Base-by-base conservation (phyloP, 2,113 vertebrate genomes). In the Gorsachius goisagi region DNA sequence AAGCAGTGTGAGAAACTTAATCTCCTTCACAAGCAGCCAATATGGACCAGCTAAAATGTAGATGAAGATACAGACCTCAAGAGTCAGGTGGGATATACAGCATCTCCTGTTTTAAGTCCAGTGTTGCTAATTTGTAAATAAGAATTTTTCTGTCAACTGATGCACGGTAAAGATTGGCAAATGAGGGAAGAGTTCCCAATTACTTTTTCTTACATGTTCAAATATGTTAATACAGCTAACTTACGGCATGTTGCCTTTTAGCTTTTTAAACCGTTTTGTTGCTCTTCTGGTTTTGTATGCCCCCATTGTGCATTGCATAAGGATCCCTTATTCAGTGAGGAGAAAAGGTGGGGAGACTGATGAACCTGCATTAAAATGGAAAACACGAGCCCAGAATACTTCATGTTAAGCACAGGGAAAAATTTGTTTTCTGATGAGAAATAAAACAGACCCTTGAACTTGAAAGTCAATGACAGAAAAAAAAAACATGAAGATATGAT, bases 401-500 rank as follows among this genome's bases (percentile, higher is more conserved):
- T 96, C 68, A 66, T 82, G 56, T 83, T 92, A 95, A 94, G 79
- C 55, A 81, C 0, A 59, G 74, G 75, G 59, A 84, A 63, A 95
- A 93, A 87, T 90, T 86, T 95, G 90, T 88, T 96, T 92, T 94
- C 88, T 86, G 88, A 95, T 87, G 90, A 89, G 73, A 97, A 96
- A 92, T 94, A 96, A 97, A 97, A 74, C 45, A 92, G 78, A 88
- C 50, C 50, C 88, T 97, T 97, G 96, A 95, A 96, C 96, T 96
- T 91, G 63, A 84, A 96, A 94, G 89, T 97, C 94, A 96, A 85
- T 72, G 78, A 91, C 68, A 89, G 60, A 28, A 68, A 28, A 90
- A 55, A 73, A 19, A 3, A 2, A 7, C 27, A 64, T 41, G n/a
- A 85, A 90, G 62, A 58, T 74, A 66, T 50, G 52, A 82, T 75